Conservation (phyloP, 37 sponge, comb jelly and placozoan genomes). For the Oopsacas minuta region DNA sequence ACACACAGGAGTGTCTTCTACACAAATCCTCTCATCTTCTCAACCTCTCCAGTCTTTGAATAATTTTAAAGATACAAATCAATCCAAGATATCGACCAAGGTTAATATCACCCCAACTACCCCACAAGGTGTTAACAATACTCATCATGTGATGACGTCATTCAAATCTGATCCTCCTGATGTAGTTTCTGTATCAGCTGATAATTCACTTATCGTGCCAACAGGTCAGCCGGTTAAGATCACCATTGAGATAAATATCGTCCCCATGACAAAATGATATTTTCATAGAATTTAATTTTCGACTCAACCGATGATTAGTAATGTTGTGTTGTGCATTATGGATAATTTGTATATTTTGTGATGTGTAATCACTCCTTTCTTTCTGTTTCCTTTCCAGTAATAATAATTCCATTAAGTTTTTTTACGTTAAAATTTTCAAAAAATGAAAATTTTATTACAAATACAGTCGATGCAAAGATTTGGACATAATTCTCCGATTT, state of each 20-base stretch:
- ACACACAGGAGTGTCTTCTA: background rate
- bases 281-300: background rate
- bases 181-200: background rate
- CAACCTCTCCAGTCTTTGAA: background rate
- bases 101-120: background rate
- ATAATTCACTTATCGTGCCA: background rate
- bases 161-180: background rate
- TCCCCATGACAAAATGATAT: background rate
- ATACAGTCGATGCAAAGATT: too few relatives aligned
- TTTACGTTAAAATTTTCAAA: too few relatives aligned
- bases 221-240: background rate
- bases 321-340: too few relatives aligned
- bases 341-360: too few relatives aligned
- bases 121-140: background rate
- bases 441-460: too few relatives aligned
- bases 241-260: background rate
- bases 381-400: too few relatives aligned
- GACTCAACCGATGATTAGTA: too few relatives aligned
- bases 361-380: too few relatives aligned
- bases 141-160: constrained; percentile 13
- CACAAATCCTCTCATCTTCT: background rate
- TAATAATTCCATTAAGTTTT: too few relatives aligned
- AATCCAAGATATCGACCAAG: background rate
- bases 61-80: background rate
- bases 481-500: too few relatives aligned